phyloP scores from a whole-genome alignment of 2,113 vertebrate species.

The Hyaena hyaena region DNA sequence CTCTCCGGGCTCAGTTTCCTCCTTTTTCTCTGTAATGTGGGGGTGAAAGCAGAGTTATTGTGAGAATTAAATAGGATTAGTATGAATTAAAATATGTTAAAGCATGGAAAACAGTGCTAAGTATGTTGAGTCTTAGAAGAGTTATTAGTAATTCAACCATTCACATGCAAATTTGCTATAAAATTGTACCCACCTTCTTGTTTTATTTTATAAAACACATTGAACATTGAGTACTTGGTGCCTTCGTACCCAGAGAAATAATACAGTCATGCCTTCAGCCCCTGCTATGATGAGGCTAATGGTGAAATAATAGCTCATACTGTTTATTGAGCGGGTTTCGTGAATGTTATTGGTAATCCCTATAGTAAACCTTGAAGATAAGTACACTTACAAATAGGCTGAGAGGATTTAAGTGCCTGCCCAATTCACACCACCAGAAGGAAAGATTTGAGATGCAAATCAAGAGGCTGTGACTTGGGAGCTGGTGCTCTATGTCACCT shows the following conservation, averaged over 20 bases:
- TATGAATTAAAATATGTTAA: not conserved
- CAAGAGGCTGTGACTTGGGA: not conserved
- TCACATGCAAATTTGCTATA: not conserved
- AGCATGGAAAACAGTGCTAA: constrained; percentile 33
- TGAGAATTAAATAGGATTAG: not conserved
- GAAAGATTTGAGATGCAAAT: not conserved
- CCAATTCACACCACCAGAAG: not conserved
- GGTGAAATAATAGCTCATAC: not conserved
- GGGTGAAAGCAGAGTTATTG: not conserved
- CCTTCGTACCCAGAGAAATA: not conserved
- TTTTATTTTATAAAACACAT: constrained; percentile 11
- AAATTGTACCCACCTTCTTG: not conserved
- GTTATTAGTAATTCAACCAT: not conserved
- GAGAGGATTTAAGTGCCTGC: not conserved
- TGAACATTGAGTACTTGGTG: not conserved
- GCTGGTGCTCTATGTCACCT: not conserved
- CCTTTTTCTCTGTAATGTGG: not conserved
- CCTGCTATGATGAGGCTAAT: not conserved
- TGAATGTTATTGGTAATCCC: not conserved
- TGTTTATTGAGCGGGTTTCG: not conserved
- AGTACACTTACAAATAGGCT: not conserved
- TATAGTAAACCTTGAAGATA: not conserved
- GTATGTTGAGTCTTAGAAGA: not conserved
- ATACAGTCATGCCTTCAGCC: not conserved
- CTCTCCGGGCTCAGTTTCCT: not conserved